Percentiles rank a stretch among this genome's conserved stretches.
Conservation (phyloP, 1,140 invertebrate species). For the Scaptomyza graminum region DNA sequence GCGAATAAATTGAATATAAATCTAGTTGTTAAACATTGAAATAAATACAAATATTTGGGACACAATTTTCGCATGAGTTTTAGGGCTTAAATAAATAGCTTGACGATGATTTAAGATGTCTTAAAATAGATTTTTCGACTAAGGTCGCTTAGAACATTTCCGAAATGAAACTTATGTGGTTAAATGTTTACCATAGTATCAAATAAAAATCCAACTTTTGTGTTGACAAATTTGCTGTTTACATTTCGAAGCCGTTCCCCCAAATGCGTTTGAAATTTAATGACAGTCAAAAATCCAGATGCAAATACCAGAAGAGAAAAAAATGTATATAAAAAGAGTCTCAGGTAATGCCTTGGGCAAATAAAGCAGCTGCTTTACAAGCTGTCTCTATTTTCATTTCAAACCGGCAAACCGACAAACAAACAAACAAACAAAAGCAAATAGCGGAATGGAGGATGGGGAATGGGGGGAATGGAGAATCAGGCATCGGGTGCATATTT, state of each 20-base stretch:
- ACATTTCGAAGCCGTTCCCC: neutral
- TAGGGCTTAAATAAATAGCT: too few species aligned
- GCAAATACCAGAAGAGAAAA: neutral
- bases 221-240: too few species aligned
- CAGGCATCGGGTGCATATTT: conserved; percentile 64
- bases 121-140: too few species aligned
- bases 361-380: conserved; percentile 29
- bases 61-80: too few species aligned
- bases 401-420: conserved; percentile 46
- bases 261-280: conserved; percentile 18
- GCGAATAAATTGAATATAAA: too few species aligned
- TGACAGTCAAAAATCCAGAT: conserved; percentile 13
- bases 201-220: too few species aligned
- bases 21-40: too few species aligned
- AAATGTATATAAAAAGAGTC: neutral
- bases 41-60: too few species aligned
- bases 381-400: conserved; percentile 68
- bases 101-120: too few species aligned
- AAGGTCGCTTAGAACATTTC: too few species aligned
- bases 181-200: too few species aligned
- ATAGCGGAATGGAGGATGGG: conserved; percentile 6
- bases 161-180: too few species aligned
- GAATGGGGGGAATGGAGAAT: conserved; percentile 48
- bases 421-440: conserved; percentile 35
- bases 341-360: conserved; percentile 23